phyloP scores from a whole-genome alignment of 2,888 invertebrate genomes.

The Acrocyrtus sp. region DNA sequence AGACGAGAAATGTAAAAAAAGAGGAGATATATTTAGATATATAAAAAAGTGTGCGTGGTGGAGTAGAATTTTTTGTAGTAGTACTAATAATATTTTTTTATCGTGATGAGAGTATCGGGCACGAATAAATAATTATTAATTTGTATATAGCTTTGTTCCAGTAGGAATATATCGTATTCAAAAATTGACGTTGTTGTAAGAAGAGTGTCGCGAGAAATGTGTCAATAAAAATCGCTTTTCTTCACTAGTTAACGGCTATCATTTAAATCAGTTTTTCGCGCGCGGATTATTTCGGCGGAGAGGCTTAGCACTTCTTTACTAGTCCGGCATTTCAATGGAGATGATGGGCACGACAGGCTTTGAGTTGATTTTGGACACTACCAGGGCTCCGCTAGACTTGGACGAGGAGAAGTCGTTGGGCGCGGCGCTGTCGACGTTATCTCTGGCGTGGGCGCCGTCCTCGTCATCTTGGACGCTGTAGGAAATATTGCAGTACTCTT shows the following conservation, averaged over 20 bases:
- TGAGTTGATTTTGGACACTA: constrained; percentile 79
- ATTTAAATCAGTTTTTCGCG: not conserved
- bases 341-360: constrained; percentile 90
- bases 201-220: no score
- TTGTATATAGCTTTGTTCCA: no score
- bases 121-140: no score
- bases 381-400: constrained; percentile 68
- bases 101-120: no score
- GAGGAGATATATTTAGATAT: no score
- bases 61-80: no score
- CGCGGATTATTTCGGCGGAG: not conserved
- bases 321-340: constrained; percentile 92
- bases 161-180: no score
- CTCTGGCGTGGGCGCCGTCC: constrained; percentile 56
- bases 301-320: constrained; percentile 66
- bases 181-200: no score
- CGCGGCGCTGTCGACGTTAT: constrained; percentile 67
- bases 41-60: no score
- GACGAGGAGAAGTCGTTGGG: constrained; percentile 70
- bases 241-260: not conserved
- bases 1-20: no score
- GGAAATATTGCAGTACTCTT: constrained; percentile 98
- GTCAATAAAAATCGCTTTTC: not conserved
- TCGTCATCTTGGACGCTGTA: constrained; percentile 76
- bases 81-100: no score